These are phyloP conservation scores for Choristoneura fumiferana DNA, from an alignment of 1,140 invertebrate species.

Conservation along the genomic window DNA sequence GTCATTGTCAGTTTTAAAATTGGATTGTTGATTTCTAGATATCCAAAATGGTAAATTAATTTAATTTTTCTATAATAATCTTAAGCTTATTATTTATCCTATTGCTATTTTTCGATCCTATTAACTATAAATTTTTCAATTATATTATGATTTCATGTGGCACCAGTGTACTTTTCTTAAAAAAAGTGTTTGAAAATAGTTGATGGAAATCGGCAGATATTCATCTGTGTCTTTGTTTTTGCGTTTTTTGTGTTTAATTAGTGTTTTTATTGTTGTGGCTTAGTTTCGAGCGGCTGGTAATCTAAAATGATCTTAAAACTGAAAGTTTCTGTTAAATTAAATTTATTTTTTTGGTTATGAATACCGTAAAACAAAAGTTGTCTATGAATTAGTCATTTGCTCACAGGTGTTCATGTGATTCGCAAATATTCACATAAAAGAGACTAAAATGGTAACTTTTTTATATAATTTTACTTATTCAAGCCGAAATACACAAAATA, in stretches of 20 bases:
- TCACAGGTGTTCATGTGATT: slow-evolving; percentile 20
- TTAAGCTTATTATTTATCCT: slow-evolving; percentile 29
- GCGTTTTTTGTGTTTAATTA: not conserved
- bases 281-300: not conserved
- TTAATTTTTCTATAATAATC: slow-evolving; percentile 33
- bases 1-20: slow-evolving; percentile 32
- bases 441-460: not conserved
- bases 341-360: slow-evolving; percentile 6
- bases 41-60: slow-evolving; percentile 69
- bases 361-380: slow-evolving; percentile 3
- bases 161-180: slow-evolving; percentile 27
- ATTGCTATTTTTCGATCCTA: not conserved
- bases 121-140: slow-evolving; percentile 19
- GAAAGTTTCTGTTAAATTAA: no score
- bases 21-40: slow-evolving; percentile 37
- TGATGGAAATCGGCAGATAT: slow-evolving; percentile 25
- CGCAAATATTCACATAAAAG: not conserved
- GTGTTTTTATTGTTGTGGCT: not conserved
- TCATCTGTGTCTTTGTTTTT: not conserved
- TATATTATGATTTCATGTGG: slow-evolving; percentile 32
- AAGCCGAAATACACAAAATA: not conserved
- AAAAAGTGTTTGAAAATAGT: slow-evolving; percentile 30
- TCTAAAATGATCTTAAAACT: not conserved
- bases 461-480: not conserved
- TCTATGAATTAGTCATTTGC: slow-evolving; percentile 15